These are phyloP conservation scores for Craseonycteris thonglongyai DNA, from an alignment of 2,113 vertebrate genomes.

Conservation along the genomic window DNA sequence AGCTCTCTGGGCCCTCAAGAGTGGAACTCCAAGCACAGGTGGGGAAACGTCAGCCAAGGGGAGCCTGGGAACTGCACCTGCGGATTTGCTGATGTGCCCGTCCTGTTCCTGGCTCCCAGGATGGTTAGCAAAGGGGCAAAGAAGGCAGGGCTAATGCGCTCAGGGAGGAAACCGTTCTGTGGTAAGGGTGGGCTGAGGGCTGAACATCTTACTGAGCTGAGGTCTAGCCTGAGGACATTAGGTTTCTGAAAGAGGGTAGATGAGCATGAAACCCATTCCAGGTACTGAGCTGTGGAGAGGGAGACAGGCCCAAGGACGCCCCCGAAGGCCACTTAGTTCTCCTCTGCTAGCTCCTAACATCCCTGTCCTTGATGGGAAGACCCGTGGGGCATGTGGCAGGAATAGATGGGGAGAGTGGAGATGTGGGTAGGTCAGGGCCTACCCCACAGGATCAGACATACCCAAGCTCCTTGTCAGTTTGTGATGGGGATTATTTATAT, in stretches of 20 bases:
- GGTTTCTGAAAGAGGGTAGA: background rate
- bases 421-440: background rate
- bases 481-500: slow-evolving; percentile 13
- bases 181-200: background rate
- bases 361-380: background rate
- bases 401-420: background rate
- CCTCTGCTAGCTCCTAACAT: background rate
- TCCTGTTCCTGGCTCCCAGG: background rate
- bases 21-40: background rate
- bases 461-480: background rate
- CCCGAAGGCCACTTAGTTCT: background rate
- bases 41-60: background rate
- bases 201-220: background rate
- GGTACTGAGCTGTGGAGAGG: background rate
- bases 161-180: background rate
- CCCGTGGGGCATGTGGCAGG: background rate
- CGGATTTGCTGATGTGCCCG: background rate
- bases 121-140: background rate
- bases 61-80: background rate
- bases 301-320: background rate
- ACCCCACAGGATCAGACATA: background rate
- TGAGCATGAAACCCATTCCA: background rate
- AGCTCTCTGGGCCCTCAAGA: background rate
- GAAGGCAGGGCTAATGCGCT: background rate
- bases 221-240: background rate